Base-by-base conservation (phyloP, 2,113 vertebrate genomes). In the Tenebrosternarchus preto region DNA sequence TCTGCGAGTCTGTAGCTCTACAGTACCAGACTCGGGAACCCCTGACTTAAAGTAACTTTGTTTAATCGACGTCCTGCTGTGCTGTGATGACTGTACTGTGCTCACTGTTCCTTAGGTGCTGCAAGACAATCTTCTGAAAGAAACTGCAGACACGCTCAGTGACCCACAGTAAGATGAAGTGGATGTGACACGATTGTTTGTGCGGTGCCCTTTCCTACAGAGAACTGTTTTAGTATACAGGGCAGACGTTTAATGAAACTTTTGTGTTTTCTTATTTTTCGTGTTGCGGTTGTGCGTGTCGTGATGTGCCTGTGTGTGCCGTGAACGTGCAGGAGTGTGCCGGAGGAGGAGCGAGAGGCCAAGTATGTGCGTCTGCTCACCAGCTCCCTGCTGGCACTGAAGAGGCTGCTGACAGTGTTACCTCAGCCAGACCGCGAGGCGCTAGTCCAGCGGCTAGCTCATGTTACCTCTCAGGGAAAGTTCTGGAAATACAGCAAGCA, bases 401-500 rank as follows among this genome's bases (percentile, higher is more conserved):
- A 95, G 87, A 96, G 92, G 84, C 88, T 99, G 72, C 90, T 99
- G 73, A 92, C 88, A 68, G 85, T 94, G 77, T 90, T 98, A 79
- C 92, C 95, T 57, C 87, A 91, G 56, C 89, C 80, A 70, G 98
- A 99, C 75, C 86, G 91, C 22, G 83, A 78, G 3, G 89, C 90
- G 17, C 22, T 98, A 82, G 93, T 94, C 64, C 92, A 93, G 72
- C 93, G 92, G 80, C 90, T 99, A 15, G 84, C 84, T 69, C 86
- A 89, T 19, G 91, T 98, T 36, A 84, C 96, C 15, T 92, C 92
- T 22, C 94, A 96, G 82, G 93, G 85, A 33, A 99, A 96, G 82
- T 98, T 99, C 89, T 99, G 98, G 98, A 99, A 99, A 82, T 98
- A 96, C 20, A 90, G 95, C 92, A 99, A 96, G 77, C 94, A 98